phyloP scores from a whole-genome alignment of 2,888 invertebrate species.

The Petrophora chlorosata region DNA sequence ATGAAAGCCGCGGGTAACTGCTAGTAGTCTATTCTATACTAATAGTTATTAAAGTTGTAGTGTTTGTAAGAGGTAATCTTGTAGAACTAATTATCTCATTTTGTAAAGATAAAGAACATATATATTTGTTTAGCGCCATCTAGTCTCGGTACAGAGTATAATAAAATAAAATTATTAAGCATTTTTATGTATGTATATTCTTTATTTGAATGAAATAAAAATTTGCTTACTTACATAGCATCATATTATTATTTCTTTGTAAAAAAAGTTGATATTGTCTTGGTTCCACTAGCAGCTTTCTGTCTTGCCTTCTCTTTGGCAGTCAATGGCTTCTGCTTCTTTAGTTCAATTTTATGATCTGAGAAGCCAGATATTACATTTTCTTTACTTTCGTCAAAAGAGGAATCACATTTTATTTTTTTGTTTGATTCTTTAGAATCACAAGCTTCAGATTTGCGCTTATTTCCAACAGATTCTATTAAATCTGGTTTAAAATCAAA shows the following conservation, averaged over 20 bases:
- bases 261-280: constrained; percentile 86
- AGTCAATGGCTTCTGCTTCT: constrained; percentile 81
- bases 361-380: constrained; percentile 58
- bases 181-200: too few relatives aligned
- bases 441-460: constrained; percentile 79
- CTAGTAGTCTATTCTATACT: too few relatives aligned
- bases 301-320: constrained; percentile 90
- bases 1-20: too few relatives aligned
- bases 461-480: constrained; percentile 74
- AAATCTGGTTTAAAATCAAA: constrained; percentile 86
- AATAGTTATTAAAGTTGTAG: too few relatives aligned
- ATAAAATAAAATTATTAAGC: too few relatives aligned
- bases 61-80: too few relatives aligned
- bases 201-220: too few relatives aligned
- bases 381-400: constrained; percentile 54
- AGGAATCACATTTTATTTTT: constrained; percentile 63
- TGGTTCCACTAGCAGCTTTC: constrained; percentile 91
- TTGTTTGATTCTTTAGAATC: constrained; percentile 65
- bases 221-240: too few relatives aligned
- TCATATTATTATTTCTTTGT: constrained; percentile 17
- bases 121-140: too few relatives aligned
- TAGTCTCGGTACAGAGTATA: too few relatives aligned
- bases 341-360: constrained; percentile 59
- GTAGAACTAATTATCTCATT: too few relatives aligned
- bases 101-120: too few relatives aligned